Base-by-base conservation (phyloP, 2,797 vertebrate species). In the Sparidentex hasta region DNA sequence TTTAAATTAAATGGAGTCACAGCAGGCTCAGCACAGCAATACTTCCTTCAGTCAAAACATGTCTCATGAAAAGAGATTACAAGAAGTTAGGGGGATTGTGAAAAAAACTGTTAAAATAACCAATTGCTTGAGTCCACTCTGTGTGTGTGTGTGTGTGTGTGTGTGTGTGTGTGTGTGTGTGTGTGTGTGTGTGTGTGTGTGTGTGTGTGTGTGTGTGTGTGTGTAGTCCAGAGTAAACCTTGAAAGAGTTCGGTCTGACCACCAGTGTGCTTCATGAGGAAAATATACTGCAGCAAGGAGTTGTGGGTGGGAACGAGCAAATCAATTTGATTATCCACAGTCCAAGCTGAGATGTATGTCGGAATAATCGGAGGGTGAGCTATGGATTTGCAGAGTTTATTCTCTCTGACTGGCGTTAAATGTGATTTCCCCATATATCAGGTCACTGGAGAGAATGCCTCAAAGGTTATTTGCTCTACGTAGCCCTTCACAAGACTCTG, bases 1-100 rank as follows among this genome's bases (percentile, higher is more conserved):
- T 87, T 88, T 80, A 88, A 87, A 88, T 86, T 59, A 84, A 85
- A 83, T 71, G 62, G 67, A 67, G 70, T 56, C 47, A 18, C 68
- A 71, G 82, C 81, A 29, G 71, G 46, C 52, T 71, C 58, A 0
- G 63, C 29, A 25, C 43, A 50, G 57, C 2, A 18, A 14, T 25
- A 11, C 75, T 51, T 72, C 29, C 21, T 4, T 70, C 25, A 43
- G 38, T 46, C n/a, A 65, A 65, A 11, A 51, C 59, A 59, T 33
- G 44, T 64, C 50, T 80, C 14, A 54, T 65, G 44, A 78, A 82
- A 85, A 46, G 52, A 75, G 71, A 71, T 63, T 78, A 41, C n/a
- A 62, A 23, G 48, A 82, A 68, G 54, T 79, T 20, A 21, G 8
- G 46, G 29, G 23, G 0, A 48, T 56, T 47, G 21, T 25, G 3